Conservation (phyloP, 2,113 vertebrate genomes). For the Bubo blakistoni region DNA sequence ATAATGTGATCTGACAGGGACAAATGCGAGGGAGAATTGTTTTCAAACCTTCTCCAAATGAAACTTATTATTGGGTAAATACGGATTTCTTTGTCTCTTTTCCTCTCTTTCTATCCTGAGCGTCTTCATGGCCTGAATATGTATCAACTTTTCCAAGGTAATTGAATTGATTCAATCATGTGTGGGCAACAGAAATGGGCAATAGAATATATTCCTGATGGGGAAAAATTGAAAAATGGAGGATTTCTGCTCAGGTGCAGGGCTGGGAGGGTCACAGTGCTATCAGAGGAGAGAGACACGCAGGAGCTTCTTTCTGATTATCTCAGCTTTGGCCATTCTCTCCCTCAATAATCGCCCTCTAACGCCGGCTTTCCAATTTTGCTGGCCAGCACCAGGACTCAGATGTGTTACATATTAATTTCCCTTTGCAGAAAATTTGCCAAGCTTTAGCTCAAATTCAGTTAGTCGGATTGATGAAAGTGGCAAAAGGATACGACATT, state of each 20-base stretch:
- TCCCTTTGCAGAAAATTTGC: constrained; percentile 90
- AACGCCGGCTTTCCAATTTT: constrained; percentile 86
- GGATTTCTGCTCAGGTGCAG: constrained; percentile 63
- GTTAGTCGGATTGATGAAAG: constrained; percentile 99
- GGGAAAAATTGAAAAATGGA: constrained; percentile 85
- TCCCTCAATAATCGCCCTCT: constrained; percentile 81
- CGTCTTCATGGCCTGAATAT: constrained; percentile 91
- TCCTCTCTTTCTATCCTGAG: constrained; percentile 65
- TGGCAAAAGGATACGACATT: constrained; percentile 94
- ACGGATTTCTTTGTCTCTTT: constrained; percentile 91
- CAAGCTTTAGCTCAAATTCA: constrained; percentile 90
- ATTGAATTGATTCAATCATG: constrained; percentile 98
- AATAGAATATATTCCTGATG: constrained; percentile 86
- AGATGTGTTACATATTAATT: constrained; percentile 99
- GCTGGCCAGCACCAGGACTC: constrained; percentile 76
- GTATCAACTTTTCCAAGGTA: constrained; percentile 88
- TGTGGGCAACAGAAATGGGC: constrained; percentile 87
- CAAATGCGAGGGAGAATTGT: constrained; percentile 97
- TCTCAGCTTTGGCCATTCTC: constrained; percentile 82
- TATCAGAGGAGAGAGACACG: constrained; percentile 79
- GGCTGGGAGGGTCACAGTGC: constrained; percentile 66
- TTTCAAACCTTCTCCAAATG: constrained; percentile 97
- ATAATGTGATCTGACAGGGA: constrained; percentile 99
- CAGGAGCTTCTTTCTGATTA: constrained; percentile 90
- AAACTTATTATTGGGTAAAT: constrained; percentile 99